A percentile compares a stretch with the other conserved stretches of the same genome.
phyloP scores from a whole-genome alignment of 2,888 invertebrate genomes.

The Mylabris sibirica region DNA sequence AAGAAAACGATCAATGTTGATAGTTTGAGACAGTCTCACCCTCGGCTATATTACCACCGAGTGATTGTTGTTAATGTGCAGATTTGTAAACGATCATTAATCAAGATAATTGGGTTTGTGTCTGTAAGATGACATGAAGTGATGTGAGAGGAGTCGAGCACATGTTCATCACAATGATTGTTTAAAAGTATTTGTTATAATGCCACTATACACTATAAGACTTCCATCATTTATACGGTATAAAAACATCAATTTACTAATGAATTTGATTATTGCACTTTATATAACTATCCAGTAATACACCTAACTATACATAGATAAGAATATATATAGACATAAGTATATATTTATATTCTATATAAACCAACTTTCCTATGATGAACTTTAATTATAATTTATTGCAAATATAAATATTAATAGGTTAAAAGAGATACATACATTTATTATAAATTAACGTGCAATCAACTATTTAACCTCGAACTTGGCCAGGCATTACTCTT shows the following conservation, averaged over 20 bases:
- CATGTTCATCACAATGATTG: slow-evolving; percentile 40
- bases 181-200: slow-evolving; percentile 38
- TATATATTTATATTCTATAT: slow-evolving; percentile 27
- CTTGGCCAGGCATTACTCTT: background rate
- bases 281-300: slow-evolving; percentile 41
- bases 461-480: slow-evolving; percentile 11
- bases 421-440: slow-evolving; percentile 44
- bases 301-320: too few species aligned
- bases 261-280: slow-evolving; percentile 47
- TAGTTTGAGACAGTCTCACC: slow-evolving; percentile 31
- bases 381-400: slow-evolving; percentile 51
- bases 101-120: slow-evolving; percentile 42
- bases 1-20: background rate
- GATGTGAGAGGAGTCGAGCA: slow-evolving; percentile 38
- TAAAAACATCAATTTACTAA: slow-evolving; percentile 43
- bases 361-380: slow-evolving; percentile 40
- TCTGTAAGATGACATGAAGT: slow-evolving; percentile 35
- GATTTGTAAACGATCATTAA: slow-evolving; percentile 39
- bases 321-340: too few species aligned
- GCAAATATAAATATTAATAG: slow-evolving; percentile 46
- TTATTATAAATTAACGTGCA: slow-evolving; percentile 26
- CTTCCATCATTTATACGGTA: slow-evolving; percentile 33
- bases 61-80: slow-evolving; percentile 29
- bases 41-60: slow-evolving; percentile 28
- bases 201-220: slow-evolving; percentile 18